Evolutionary conservation across 2,888 invertebrate species (phyloP).

Genomic region (Philaethria dido): DNA sequence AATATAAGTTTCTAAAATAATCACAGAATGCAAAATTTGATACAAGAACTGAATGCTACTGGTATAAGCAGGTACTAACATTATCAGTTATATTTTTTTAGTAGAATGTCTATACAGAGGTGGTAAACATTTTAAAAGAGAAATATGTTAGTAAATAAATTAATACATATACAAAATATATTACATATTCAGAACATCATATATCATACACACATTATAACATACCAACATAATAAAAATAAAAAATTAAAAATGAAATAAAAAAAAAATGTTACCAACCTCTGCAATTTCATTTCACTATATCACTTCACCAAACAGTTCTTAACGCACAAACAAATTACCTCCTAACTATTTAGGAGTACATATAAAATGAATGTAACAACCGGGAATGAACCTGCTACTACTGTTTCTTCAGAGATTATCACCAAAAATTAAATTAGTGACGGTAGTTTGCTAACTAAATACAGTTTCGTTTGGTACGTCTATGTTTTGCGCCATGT

Average conservation of each 20-base stretch:
- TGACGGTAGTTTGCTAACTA: conserved; percentile 63
- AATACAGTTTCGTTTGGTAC: conserved; percentile 70
- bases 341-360: conserved; percentile 7
- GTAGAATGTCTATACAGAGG: neutral
- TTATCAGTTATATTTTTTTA: neutral
- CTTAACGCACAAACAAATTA: neutral
- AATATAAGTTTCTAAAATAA: conserved; percentile 35
- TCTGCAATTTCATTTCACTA: neutral
- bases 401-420: conserved; percentile 5
- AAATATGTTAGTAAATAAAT: neutral
- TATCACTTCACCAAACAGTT: conserved; percentile 7
- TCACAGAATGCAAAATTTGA: conserved; percentile 36
- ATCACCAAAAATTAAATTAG: neutral
- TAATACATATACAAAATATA: neutral
- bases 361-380: neutral
- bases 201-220: no score
- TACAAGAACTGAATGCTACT: conserved; percentile 25
- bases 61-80: conserved; percentile 32
- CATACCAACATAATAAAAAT: neutral
- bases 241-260: neutral
- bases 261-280: neutral
- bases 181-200: neutral
- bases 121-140: conserved; percentile 3
- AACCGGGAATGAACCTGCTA: conserved; percentile 18
- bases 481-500: conserved; percentile 68